Conservation (phyloP, 1,140 invertebrate genomes). For the Apocrypta bakeri region DNA sequence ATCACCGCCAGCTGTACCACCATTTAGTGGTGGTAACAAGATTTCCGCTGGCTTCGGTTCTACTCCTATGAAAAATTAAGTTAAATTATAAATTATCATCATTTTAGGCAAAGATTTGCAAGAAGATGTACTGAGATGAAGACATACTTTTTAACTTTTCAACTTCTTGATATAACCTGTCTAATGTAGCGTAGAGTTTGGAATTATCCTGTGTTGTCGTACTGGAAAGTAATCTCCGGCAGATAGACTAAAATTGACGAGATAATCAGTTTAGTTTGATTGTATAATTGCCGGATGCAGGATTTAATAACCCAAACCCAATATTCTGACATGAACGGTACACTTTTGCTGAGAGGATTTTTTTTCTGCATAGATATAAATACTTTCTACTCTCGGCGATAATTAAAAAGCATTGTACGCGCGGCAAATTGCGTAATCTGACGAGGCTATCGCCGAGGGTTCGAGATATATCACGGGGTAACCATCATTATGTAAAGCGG, state of each 20-base stretch:
- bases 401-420: slow-evolving; percentile 30
- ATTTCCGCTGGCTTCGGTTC: slow-evolving; percentile 69
- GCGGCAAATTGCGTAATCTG: slow-evolving; percentile 12
- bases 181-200: slow-evolving; percentile 73
- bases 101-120: too few species aligned
- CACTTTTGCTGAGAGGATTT: neutral
- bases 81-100: too few species aligned
- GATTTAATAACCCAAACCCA: neutral
- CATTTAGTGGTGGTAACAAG: slow-evolving; percentile 66
- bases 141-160: slow-evolving; percentile 78
- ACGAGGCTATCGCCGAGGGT: neutral
- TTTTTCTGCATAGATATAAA: neutral
- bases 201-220: slow-evolving; percentile 65
- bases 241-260: slow-evolving; percentile 63
- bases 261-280: slow-evolving; percentile 7
- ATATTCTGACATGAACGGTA: neutral
- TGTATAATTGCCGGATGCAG: neutral
- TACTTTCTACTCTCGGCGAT: neutral
- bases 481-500: slow-evolving; percentile 28
- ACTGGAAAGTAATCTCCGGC: slow-evolving; percentile 62
- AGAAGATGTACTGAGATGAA: too few species aligned
- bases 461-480: neutral
- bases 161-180: slow-evolving; percentile 76
- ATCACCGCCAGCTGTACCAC: slow-evolving; percentile 75
- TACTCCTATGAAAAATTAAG: slow-evolving; percentile 60